Conservation (phyloP, 2,888 invertebrate species). For the Philonicus albiceps region DNA sequence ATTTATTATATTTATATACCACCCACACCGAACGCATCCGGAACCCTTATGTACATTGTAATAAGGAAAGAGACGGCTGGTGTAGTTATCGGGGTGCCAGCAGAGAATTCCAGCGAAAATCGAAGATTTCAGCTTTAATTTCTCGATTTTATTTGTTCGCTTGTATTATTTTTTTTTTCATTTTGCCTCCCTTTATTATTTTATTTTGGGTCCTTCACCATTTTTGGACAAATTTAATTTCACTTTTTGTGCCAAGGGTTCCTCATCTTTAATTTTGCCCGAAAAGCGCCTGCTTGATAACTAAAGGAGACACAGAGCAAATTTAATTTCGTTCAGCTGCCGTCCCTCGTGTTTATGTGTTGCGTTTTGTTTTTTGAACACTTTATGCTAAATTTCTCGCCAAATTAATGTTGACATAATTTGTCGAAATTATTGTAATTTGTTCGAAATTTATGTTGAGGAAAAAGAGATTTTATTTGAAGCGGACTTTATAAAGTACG, state of each 20-base stretch:
- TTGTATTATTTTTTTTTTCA: neutral
- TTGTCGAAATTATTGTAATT: slow-evolving; percentile 36
- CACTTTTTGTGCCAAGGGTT: slow-evolving; percentile 46
- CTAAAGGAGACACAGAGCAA: slow-evolving; percentile 14
- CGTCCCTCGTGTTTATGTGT: slow-evolving; percentile 21
- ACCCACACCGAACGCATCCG: neutral
- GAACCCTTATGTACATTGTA: neutral
- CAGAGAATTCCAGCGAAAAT: neutral
- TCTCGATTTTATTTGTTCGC: slow-evolving; percentile 19
- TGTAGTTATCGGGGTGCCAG: neutral
- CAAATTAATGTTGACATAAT: slow-evolving; percentile 41
- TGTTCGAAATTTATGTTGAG: neutral
- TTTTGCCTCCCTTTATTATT: slow-evolving; percentile 29
- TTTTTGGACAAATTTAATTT: slow-evolving; percentile 48
- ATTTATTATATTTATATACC: slow-evolving; percentile 16
- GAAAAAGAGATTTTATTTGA: neutral
- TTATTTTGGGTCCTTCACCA: slow-evolving; percentile 38
- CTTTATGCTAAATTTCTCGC: slow-evolving; percentile 26
- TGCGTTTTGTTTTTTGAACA: slow-evolving; percentile 17
- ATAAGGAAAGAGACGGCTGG: neutral
- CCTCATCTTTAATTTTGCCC: slow-evolving; percentile 44
- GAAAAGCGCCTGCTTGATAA: slow-evolving; percentile 37
- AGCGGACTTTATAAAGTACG: neutral
- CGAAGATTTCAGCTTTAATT: slow-evolving; percentile 24
- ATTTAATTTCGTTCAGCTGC: slow-evolving; percentile 32